These are phyloP conservation scores for Sesamia nonagrioides DNA, from an alignment of 1,140 invertebrate genomes.

Conservation along the genomic window DNA sequence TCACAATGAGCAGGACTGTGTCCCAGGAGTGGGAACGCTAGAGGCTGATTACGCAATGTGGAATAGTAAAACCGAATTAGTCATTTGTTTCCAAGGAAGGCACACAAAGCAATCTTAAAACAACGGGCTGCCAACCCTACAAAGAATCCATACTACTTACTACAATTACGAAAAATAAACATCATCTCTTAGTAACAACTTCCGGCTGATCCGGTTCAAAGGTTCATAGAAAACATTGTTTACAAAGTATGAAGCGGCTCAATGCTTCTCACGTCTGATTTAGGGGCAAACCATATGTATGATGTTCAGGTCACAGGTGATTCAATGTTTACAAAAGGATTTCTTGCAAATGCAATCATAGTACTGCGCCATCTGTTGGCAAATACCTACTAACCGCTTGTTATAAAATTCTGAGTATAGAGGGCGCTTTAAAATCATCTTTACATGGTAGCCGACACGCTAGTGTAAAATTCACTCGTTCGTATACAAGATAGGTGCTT, in stretches of 20 bases:
- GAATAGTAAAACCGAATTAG: no score
- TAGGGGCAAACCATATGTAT: background rate
- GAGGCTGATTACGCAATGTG: no score
- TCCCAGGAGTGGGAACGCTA: no score
- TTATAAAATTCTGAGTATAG: background rate
- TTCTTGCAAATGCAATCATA: no score
- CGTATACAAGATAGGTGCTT: no score
- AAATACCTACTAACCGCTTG: background rate
- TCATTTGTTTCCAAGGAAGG: no score
- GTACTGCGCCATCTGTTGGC: constrained; percentile 16
- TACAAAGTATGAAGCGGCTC: background rate
- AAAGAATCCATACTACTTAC: background rate
- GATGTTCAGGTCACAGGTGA: constrained; percentile 24
- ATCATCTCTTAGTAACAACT: no score
- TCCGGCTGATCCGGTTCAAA: background rate
- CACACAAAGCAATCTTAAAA: background rate
- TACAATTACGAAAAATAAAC: no score
- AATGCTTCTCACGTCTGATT: background rate
- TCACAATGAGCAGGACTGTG: no score
- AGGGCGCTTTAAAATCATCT: background rate
- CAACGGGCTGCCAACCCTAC: background rate
- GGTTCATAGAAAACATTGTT: constrained; percentile 19
- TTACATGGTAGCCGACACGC: background rate
- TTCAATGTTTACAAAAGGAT: background rate
- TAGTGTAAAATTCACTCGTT: background rate